Percentiles rank a stretch among this genome's conserved stretches.
Evolutionary conservation across 1,140 invertebrate species (phyloP).

Genomic region (Drosophila tropicalis): DNA sequence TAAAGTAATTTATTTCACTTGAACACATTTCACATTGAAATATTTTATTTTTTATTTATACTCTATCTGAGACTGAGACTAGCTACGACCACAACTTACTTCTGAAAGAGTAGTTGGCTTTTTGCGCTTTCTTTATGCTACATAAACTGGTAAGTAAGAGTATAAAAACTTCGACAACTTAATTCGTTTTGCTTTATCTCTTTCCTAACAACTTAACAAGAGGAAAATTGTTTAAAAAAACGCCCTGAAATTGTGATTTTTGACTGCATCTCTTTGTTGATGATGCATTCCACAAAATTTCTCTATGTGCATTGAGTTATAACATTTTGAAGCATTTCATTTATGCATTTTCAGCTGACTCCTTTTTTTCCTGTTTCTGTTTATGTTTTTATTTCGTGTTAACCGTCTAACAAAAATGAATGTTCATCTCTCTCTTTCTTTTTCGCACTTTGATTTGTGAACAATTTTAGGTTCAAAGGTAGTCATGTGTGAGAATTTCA

Average conservation of each 20-base stretch:
- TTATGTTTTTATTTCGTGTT: constrained; percentile 36
- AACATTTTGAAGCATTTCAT: constrained; percentile 72
- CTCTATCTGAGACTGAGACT: neutral
- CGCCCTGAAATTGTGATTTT: constrained; percentile 32
- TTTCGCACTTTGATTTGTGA: constrained; percentile 22
- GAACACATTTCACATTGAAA: constrained; percentile 59
- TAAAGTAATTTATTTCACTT: constrained; percentile 81
- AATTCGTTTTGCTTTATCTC: constrained; percentile 37
- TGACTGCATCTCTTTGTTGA: constrained; percentile 42
- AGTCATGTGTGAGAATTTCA: constrained; percentile 58
- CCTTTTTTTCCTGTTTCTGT: constrained; percentile 18
- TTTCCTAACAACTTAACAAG: constrained; percentile 53
- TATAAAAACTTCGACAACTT: neutral
- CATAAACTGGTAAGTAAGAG: neutral
- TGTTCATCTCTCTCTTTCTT: neutral
- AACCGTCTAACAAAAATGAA: constrained; percentile 30
- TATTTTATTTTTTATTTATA: constrained; percentile 7
- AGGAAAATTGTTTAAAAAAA: constrained; percentile 31
- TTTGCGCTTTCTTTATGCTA: no score
- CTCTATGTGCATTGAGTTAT: constrained; percentile 78
- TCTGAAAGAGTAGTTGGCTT: no score
- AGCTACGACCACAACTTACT: neutral
- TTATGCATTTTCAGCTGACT: constrained; percentile 36
- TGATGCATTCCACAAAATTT: constrained; percentile 22
- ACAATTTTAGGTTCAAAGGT: constrained; percentile 15